phyloP scores from a whole-genome alignment of 2,797 vertebrate species.

The Takifugu ocellatus region DNA sequence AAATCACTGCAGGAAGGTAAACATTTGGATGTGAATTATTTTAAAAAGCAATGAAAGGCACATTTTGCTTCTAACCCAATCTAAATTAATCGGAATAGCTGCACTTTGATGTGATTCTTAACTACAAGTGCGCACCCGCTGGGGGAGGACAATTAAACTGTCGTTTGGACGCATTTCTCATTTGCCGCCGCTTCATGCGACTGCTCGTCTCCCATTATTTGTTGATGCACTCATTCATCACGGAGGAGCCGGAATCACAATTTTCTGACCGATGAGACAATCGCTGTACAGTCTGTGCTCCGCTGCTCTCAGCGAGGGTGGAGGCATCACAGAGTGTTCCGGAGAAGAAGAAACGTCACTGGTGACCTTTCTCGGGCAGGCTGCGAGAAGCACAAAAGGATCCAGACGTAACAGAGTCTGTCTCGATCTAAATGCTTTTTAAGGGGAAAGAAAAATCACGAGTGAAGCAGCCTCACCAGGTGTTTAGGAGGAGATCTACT shows the following conservation, averaged over 20 bases:
- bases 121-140: conserved; percentile 2
- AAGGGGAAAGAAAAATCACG: neutral
- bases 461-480: conserved; percentile 51
- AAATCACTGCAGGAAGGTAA: conserved; percentile 7
- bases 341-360: conserved; percentile 45
- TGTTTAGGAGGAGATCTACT: conserved; percentile 17
- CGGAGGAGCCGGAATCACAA: conserved; percentile 2
- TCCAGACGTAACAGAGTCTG: neutral
- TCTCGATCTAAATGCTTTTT: neutral
- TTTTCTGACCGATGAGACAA: conserved; percentile 19
- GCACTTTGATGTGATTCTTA: neutral
- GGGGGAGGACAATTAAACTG: conserved; percentile 22
- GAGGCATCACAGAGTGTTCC: conserved; percentile 47
- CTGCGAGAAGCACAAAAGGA: neutral
- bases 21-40: conserved; percentile 4
- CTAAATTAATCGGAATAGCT: conserved; percentile 1
- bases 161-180: conserved; percentile 23
- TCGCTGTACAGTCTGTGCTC: conserved; percentile 14
- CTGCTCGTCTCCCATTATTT: conserved; percentile 7
- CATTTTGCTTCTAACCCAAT: conserved; percentile 4
- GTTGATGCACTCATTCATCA: conserved; percentile 32
- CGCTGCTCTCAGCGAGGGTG: conserved; percentile 28
- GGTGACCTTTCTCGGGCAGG: conserved; percentile 16
- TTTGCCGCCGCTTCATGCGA: conserved; percentile 8
- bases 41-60: conserved; percentile 1